phyloP scores from a whole-genome alignment of 2,113 vertebrate genomes.

The Lepus europaeus region DNA sequence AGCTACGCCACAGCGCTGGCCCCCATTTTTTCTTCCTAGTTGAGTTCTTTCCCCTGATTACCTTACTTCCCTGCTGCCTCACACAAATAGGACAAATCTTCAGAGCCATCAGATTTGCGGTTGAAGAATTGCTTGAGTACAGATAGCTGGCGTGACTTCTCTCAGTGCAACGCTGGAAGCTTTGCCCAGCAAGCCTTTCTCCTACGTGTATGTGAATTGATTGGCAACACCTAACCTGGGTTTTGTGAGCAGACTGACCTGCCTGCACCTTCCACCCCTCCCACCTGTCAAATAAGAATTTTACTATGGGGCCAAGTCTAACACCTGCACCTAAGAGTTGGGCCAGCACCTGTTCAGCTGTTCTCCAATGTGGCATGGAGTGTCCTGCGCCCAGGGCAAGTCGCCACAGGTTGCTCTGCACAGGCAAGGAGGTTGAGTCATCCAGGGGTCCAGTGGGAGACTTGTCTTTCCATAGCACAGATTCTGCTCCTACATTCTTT shows the following conservation, averaged over 20 bases:
- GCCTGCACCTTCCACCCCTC: background rate
- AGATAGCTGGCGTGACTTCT: background rate
- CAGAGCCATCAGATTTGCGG: background rate
- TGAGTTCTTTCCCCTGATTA: background rate
- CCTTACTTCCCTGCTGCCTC: background rate
- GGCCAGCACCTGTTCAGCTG: background rate
- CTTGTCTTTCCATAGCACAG: background rate
- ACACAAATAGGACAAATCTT: slow-evolving; percentile 8
- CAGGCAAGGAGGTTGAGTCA: background rate
- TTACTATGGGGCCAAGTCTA: background rate
- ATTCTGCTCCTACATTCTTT: background rate
- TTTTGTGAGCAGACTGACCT: background rate
- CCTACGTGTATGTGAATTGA: background rate
- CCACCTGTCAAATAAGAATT: background rate
- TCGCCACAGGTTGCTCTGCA: background rate
- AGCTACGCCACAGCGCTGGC: too few species aligned
- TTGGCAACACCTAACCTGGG: background rate
- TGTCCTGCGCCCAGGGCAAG: background rate
- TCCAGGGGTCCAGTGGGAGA: background rate
- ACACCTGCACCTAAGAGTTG: background rate
- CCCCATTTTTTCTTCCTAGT: too few species aligned
- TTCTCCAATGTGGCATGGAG: background rate
- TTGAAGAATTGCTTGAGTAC: background rate
- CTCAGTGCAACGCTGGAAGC: background rate
- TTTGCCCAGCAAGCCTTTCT: background rate